Percentiles rank a stretch among this genome's conserved stretches.
Evolutionary conservation across 2,797 vertebrate species (phyloP).

Genomic region (Sebastes kiyomatsui): DNA sequence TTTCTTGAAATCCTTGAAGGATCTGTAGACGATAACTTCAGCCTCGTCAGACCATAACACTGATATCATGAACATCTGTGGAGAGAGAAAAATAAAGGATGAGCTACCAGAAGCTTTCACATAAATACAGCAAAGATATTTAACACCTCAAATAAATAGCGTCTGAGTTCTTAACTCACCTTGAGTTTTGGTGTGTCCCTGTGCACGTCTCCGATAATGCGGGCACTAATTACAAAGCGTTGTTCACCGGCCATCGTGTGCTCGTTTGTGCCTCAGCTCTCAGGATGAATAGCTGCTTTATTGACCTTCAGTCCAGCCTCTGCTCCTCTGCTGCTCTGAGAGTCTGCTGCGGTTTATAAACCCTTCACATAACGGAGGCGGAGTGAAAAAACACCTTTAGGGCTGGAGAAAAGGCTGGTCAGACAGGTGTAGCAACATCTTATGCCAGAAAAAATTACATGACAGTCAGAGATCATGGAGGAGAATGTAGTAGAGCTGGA

Average conservation of each 20-base stretch:
- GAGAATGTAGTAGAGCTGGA: no score
- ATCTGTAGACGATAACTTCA: constrained; percentile 82
- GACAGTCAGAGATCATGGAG: no score
- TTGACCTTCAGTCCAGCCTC: no score
- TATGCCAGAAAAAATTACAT: no score
- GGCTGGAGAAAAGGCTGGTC: neutral
- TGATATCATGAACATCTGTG: constrained; percentile 79
- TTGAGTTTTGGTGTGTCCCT: constrained; percentile 73
- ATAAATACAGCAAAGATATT: neutral
- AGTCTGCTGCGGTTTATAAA: rapidly evolving
- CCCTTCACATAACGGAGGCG: rapidly evolving
- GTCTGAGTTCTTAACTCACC: constrained; percentile 45
- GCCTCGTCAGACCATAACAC: constrained; percentile 80
- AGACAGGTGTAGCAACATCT: no score
- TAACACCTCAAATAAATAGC: neutral
- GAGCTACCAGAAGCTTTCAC: neutral
- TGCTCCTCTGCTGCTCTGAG: neutral
- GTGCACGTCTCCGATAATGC: constrained; percentile 72
- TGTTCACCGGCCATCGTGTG: constrained; percentile 57
- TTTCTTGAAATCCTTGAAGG: constrained; percentile 77
- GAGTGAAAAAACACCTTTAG: neutral
- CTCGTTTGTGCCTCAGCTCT: neutral
- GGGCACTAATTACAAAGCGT: constrained; percentile 64
- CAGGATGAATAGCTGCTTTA: neutral
- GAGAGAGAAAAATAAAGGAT: neutral